phyloP scores from a whole-genome alignment of 1,140 invertebrate species.

The Pogonomyrmex californicus region DNA sequence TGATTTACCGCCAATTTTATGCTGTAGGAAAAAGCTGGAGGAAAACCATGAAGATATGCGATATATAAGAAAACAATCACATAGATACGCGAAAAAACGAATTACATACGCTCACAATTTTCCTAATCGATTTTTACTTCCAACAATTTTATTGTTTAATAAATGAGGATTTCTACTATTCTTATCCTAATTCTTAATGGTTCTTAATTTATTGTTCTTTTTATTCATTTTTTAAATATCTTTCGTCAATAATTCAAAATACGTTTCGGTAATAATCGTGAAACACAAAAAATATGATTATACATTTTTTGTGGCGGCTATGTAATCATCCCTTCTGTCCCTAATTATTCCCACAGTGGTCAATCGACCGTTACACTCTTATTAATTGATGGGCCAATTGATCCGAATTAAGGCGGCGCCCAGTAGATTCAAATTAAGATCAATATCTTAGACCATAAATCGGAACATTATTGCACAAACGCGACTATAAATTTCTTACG shows the following conservation, averaged over 20 bases:
- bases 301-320: not conserved
- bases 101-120: not conserved
- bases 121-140: not conserved
- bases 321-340: not conserved
- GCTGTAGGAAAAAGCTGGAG: not conserved
- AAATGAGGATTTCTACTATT: too few relatives aligned
- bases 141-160: not conserved
- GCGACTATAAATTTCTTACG: constrained; percentile 68
- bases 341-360: constrained; percentile 65
- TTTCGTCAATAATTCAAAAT: not conserved
- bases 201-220: too few relatives aligned
- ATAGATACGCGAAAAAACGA: not conserved
- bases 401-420: constrained; percentile 70
- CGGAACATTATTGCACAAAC: constrained; percentile 63
- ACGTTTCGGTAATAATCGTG: not conserved
- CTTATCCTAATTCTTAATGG: too few relatives aligned
- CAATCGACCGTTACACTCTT: constrained; percentile 66
- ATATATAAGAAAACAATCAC: not conserved
- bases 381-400: constrained; percentile 73
- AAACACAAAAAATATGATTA: not conserved
- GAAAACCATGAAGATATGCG: not conserved
- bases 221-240: not conserved
- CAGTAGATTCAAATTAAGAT: constrained; percentile 76
- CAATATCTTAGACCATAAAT: constrained; percentile 70
- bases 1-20: not conserved